phyloP scores from a whole-genome alignment of 2,888 invertebrate species.

The Phaonia tiefii region DNA sequence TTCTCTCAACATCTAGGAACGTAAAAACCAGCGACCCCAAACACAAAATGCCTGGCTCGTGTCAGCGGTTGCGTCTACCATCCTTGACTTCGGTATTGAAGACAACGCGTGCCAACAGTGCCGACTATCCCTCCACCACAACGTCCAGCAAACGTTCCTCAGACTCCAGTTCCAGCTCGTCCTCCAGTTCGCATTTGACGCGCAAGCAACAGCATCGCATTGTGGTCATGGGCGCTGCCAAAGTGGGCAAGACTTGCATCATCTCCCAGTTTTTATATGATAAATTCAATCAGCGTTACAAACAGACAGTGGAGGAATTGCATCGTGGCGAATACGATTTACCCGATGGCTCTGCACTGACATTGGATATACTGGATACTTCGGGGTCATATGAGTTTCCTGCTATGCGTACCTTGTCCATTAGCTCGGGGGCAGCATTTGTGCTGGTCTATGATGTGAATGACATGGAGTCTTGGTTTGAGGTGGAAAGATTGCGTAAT shows the following conservation, averaged over 20 bases:
- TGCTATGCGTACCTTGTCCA: conserved; percentile 87
- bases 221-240: conserved; percentile 81
- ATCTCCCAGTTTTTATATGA: conserved; percentile 84
- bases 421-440: conserved; percentile 88
- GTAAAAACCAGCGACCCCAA: neutral
- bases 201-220: conserved; percentile 77
- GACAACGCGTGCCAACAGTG: conserved; percentile 65
- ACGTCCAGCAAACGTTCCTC: conserved; percentile 26
- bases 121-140: conserved; percentile 58
- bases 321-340: conserved; percentile 81
- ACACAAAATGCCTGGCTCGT: conserved; percentile 61
- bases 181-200: conserved; percentile 58
- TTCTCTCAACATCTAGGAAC: neutral
- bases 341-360: conserved; percentile 81
- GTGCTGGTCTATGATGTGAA: conserved; percentile 86
- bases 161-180: conserved; percentile 32
- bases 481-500: conserved; percentile 81
- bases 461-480: conserved; percentile 83
- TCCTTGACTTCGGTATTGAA: conserved; percentile 72
- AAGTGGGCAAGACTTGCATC: conserved; percentile 84
- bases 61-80: conserved; percentile 75
- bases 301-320: conserved; percentile 85
- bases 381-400: conserved; percentile 86
- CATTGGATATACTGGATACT: conserved; percentile 87
- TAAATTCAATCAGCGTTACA: conserved; percentile 82